Evolutionary conservation across 2,113 vertebrate species (phyloP).

Genomic region (Hippopotamus amphibius): DNA sequence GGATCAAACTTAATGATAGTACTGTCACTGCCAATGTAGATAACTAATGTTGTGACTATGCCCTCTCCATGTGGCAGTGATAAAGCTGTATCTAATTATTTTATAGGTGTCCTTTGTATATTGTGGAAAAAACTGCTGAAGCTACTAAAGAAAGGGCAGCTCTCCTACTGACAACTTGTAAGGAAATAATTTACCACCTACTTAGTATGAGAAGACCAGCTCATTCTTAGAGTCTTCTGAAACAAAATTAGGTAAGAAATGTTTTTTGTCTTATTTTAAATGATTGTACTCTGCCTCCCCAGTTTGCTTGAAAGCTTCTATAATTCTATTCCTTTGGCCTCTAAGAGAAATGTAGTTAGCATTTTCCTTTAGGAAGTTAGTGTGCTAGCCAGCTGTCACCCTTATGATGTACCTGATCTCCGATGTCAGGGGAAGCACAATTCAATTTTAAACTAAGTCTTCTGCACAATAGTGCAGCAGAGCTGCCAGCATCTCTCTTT

Average conservation of each 20-base stretch:
- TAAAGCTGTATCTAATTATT: constrained; percentile 60
- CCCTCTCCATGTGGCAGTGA: background rate
- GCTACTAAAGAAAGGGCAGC: background rate
- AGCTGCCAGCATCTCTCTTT: constrained; percentile 60
- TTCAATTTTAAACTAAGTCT: constrained; percentile 77
- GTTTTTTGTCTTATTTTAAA: constrained; percentile 60
- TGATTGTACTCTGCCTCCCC: constrained; percentile 64
- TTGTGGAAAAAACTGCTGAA: background rate
- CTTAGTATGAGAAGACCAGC: constrained; percentile 26
- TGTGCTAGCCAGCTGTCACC: constrained; percentile 76
- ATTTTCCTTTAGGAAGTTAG: constrained; percentile 68
- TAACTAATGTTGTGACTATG: background rate
- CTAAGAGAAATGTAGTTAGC: constrained; percentile 69
- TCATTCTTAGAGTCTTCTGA: constrained; percentile 62
- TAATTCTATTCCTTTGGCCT: constrained; percentile 72
- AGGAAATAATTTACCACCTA: constrained; percentile 44
- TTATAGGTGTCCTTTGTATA: constrained; percentile 45
- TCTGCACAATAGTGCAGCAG: constrained; percentile 57
- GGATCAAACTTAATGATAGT: background rate
- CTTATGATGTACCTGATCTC: constrained; percentile 76
- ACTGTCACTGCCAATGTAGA: background rate
- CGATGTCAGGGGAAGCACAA: constrained; percentile 75
- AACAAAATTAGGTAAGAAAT: constrained; percentile 75
- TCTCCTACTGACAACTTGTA: background rate
- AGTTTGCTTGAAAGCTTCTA: constrained; percentile 60